Evolutionary conservation across 53 echinoderm and acorn worm genomes (phyloP), one percentile per base, ranked within the genome.

Genomic region (Crossaster papposus): DNA sequence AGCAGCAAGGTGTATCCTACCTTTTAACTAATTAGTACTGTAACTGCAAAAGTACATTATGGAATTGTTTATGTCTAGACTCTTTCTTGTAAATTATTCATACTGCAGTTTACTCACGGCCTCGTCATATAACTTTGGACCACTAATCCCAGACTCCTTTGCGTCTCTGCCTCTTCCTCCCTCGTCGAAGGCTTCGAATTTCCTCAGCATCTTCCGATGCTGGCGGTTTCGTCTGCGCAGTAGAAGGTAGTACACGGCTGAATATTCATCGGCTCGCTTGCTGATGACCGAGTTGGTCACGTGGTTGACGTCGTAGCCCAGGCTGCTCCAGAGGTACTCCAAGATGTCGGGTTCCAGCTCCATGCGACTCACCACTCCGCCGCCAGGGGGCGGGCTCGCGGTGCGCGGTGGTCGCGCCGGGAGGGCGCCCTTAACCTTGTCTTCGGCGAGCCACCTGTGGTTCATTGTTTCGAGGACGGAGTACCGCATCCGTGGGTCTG

Each of bases 221-320:
- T 81, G 87, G 7, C 90, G 77, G 23, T 90, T 88, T n/a, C 94
- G 92, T 35, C 53, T 89, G 70, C 87, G 89, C 54, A 90, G 79
- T 29, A 97, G 72, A 9, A 97, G 89, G 37, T 94, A 72, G 76
- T 97, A 97, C 26, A 97, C 90, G 70, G 97, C 97, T 30, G 95
- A 95, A 86, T 88, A 95, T 75, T 97, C 95, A 71, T 97, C 95
- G 52, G 95, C 93, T 82, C 94, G 72, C 32, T 92, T 90, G 12
- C 85, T 81, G 32, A 97, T 79, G 79, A 97, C 94, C 1, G 97
- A 94, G 51, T 95, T 91, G 70, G 94, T 94, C 53, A 97, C 94
- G 89, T 93, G 91, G 70, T 83, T 85, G 32, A 94, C 75, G 79
- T 97, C 84, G 83, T 95, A 92, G 36, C 97, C 97, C 55, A 95